Conservation (phyloP, 2,797 vertebrate genomes). For the Megalops cyprinoides region DNA sequence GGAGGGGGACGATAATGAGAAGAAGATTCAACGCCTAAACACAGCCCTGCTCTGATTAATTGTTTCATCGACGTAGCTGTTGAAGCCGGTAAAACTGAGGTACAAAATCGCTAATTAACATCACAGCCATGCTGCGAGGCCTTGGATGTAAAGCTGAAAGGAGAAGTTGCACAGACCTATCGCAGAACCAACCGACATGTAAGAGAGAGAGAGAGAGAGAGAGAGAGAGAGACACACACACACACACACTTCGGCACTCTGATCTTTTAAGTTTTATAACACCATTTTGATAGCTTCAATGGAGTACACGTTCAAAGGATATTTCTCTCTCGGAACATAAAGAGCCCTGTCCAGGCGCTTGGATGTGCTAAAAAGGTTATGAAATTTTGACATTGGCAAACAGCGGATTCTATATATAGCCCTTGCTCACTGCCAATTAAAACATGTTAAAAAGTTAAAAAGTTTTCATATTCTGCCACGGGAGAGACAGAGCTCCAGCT, state of each 20-base stretch:
- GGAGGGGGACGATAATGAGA: not conserved
- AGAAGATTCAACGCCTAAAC: not conserved
- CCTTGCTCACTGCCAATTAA: not conserved
- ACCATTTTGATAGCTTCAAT: constrained; percentile 5
- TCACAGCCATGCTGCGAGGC: not conserved
- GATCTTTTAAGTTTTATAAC: constrained; percentile 18
- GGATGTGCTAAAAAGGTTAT: not conserved
- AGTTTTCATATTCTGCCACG: constrained; percentile 29
- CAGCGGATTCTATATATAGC: constrained; percentile 30
- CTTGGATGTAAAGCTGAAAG: not conserved
- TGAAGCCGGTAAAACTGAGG: not conserved
- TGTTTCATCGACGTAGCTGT: not conserved
- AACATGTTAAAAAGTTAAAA: constrained; percentile 5
- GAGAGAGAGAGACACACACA: too few relatives aligned
- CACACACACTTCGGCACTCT: not conserved
- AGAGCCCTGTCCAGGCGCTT: not conserved
- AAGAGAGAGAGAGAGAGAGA: too few relatives aligned
- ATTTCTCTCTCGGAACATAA: constrained; percentile 13
- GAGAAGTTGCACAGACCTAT: not conserved
- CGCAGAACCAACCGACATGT: not conserved
- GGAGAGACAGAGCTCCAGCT: constrained; percentile 18
- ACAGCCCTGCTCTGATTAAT: not conserved
- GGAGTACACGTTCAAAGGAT: constrained; percentile 15
- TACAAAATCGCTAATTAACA: constrained; percentile 7
- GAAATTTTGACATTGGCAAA: constrained; percentile 25